A percentile compares a stretch with the other conserved stretches of the same genome.
Evolutionary conservation across 2,113 vertebrate species (phyloP).

Genomic region (Gallinago paraguaiae): DNA sequence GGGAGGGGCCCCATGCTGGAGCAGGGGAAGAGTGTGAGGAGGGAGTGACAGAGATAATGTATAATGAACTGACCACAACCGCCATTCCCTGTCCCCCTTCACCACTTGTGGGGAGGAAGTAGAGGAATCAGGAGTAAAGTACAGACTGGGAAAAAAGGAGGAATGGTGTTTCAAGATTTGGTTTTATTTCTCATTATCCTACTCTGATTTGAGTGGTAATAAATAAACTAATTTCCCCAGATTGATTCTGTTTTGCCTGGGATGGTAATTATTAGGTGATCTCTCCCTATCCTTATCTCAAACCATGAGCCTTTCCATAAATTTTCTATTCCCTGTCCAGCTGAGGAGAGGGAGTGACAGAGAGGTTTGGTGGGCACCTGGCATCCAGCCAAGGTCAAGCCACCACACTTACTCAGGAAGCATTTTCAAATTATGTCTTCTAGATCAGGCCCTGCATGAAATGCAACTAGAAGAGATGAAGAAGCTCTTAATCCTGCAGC

Average conservation of each 20-base stretch:
- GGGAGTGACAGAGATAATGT: not conserved
- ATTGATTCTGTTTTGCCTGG: rapidly evolving
- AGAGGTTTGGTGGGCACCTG: not conserved
- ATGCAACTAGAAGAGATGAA: not conserved
- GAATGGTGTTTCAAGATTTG: not conserved
- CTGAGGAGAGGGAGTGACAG: not conserved
- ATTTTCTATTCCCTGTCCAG: not conserved
- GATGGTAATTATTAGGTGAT: not conserved
- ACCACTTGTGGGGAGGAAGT: rapidly evolving
- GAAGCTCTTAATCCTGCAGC: not conserved
- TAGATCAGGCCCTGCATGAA: not conserved
- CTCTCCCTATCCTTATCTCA: not conserved
- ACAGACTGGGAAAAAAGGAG: not conserved
- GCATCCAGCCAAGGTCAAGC: not conserved
- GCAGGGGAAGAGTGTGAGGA: not conserved
- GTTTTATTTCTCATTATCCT: not conserved
- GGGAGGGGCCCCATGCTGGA: not conserved
- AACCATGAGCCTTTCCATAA: not conserved
- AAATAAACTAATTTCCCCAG: not conserved
- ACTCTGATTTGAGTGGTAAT: not conserved
- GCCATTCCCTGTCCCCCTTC: not conserved
- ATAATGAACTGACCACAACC: rapidly evolving
- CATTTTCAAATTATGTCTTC: not conserved
- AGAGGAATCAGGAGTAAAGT: not conserved
- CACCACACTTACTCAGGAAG: not conserved